Evolutionary conservation across 2,113 vertebrate genomes (phyloP).

Genomic region (Tyrannus savana): DNA sequence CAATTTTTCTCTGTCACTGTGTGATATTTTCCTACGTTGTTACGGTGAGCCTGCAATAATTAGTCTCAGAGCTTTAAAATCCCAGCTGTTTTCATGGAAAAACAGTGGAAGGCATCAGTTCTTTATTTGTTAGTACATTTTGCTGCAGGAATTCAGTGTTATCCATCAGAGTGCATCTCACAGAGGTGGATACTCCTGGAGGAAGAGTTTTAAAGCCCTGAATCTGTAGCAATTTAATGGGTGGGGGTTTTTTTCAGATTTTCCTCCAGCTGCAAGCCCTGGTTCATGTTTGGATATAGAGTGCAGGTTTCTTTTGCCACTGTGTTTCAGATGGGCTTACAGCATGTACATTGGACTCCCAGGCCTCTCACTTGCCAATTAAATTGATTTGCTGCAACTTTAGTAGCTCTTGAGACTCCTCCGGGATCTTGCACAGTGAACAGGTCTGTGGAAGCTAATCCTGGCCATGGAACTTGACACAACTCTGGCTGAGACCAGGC

Average conservation of each 20-base stretch:
- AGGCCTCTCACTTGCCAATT: conserved; percentile 39
- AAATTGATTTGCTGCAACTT: conserved; percentile 62
- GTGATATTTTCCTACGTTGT: conserved; percentile 21
- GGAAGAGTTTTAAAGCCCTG: background rate
- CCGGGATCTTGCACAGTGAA: background rate
- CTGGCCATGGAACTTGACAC: background rate
- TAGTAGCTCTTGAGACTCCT: conserved; percentile 36
- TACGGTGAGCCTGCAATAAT: conserved; percentile 63
- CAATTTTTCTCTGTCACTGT: background rate
- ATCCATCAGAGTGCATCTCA: background rate
- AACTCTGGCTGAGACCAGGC: background rate
- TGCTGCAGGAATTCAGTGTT: background rate
- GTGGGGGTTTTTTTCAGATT: background rate
- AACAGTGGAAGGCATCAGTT: background rate
- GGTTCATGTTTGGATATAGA: background rate
- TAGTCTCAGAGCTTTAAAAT: background rate
- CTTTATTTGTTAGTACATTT: background rate
- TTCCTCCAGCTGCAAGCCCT: conserved; percentile 25
- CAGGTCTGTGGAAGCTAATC: conserved; percentile 19
- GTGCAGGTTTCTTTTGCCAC: conserved; percentile 47
- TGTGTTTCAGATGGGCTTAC: conserved; percentile 13
- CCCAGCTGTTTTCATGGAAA: background rate
- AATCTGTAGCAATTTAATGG: background rate
- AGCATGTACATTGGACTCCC: background rate
- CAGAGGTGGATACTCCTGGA: background rate